phyloP scores from a whole-genome alignment of 2,113 vertebrate genomes.

The Nicator chloris region DNA sequence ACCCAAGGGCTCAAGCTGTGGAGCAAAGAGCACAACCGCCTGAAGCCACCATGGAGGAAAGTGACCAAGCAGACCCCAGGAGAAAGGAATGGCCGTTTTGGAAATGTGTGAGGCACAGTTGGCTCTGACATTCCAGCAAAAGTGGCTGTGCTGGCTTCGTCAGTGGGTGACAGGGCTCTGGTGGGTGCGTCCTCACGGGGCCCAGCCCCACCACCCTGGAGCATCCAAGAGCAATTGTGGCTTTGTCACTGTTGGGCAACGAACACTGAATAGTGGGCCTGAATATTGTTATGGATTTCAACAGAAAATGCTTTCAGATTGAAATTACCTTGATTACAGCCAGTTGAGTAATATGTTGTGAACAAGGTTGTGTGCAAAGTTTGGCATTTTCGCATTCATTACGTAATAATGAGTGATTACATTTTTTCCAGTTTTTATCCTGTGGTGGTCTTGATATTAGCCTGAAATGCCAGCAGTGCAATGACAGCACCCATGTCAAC shows the following conservation, averaged over 20 bases:
- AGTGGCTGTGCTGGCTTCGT: neutral
- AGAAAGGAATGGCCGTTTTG: neutral
- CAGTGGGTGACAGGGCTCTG: accelerated
- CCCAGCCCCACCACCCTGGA: neutral
- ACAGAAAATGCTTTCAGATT: constrained; percentile 10
- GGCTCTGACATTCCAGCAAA: neutral
- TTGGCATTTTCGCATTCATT: neutral
- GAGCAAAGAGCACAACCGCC: accelerated
- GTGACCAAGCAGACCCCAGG: accelerated
- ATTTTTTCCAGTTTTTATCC: constrained; percentile 19
- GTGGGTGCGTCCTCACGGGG: neutral
- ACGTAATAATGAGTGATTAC: neutral
- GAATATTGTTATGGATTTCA: constrained; percentile 26
- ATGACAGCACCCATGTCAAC: neutral
- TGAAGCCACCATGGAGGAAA: neutral
- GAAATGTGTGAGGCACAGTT: neutral
- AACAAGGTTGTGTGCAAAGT: constrained; percentile 6
- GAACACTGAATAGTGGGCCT: neutral
- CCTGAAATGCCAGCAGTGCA: neutral
- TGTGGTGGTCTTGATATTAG: neutral
- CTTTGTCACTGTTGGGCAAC: neutral
- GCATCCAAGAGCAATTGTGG: neutral
- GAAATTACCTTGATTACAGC: neutral
- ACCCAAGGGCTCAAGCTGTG: neutral
- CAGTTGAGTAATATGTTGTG: neutral